These are phyloP conservation scores for Drymodes brunneopygia DNA, from an alignment of 2,113 vertebrate genomes.

Conservation along the genomic window DNA sequence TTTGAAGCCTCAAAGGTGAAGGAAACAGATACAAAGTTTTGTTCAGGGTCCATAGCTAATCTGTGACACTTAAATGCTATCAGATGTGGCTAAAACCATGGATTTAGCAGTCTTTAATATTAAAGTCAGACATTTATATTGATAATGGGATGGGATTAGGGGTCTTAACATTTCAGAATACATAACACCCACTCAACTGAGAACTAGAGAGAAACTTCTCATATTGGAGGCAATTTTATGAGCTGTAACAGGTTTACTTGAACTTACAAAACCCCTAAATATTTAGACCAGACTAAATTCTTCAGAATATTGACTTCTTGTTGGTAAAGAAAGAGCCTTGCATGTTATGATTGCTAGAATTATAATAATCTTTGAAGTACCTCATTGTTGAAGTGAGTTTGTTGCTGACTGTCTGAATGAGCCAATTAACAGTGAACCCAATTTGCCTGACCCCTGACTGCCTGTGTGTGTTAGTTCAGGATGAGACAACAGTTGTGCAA, in stretches of 20 bases:
- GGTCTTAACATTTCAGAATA: background rate
- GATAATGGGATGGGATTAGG: conserved; percentile 4
- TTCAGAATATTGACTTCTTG: background rate
- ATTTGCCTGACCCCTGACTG: background rate
- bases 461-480: background rate
- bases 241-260: background rate
- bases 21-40: background rate
- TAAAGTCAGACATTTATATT: background rate
- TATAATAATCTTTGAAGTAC: background rate
- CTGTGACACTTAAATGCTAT: background rate
- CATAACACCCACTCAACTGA: background rate
- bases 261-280: background rate
- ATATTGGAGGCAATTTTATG: background rate
- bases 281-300: background rate
- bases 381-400: background rate
- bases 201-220: background rate
- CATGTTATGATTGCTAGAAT: background rate
- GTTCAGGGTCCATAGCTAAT: background rate
- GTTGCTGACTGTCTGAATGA: background rate
- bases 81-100: background rate
- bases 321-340: background rate
- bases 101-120: background rate
- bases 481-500: background rate
- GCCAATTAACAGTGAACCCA: background rate
- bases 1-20: background rate